A percentile compares a stretch with the other conserved stretches of the same genome.
Conservation (phyloP, 2,797 vertebrate species). For the Phoxinus dragarum region DNA sequence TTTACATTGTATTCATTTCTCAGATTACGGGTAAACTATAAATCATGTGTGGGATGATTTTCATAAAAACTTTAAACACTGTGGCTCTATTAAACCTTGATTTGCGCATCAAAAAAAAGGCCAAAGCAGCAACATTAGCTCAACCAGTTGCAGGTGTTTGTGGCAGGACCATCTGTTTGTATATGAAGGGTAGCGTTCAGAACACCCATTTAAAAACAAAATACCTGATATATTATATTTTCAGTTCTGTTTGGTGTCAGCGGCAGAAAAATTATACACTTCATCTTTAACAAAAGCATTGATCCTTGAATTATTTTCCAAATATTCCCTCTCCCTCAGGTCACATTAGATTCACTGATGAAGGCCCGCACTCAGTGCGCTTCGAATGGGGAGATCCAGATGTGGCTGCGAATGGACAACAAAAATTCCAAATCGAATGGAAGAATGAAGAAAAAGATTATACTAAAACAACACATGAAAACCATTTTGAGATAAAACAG, state of each 20-base stretch:
- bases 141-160: too few relatives aligned
- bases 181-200: neutral
- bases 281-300: neutral
- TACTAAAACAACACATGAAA: neutral
- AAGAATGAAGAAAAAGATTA: neutral
- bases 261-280: neutral
- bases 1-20: neutral
- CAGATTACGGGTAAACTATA: too few relatives aligned
- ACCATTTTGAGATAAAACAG: neutral
- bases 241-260: neutral
- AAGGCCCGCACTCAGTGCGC: neutral
- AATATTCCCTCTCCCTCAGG: neutral
- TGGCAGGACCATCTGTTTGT: too few relatives aligned
- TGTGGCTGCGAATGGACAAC: neutral
- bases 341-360: slow-evolving; percentile 7
- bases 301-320: neutral
- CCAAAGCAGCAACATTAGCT: too few relatives aligned
- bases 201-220: neutral
- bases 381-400: neutral
- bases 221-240: neutral
- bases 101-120: too few relatives aligned
- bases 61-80: too few relatives aligned
- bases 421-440: neutral
- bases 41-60: too few relatives aligned
- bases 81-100: too few relatives aligned